These are phyloP conservation scores for Bryconaethiops microstoma DNA, from an alignment of 2,797 vertebrate genomes.

Conservation along the genomic window DNA sequence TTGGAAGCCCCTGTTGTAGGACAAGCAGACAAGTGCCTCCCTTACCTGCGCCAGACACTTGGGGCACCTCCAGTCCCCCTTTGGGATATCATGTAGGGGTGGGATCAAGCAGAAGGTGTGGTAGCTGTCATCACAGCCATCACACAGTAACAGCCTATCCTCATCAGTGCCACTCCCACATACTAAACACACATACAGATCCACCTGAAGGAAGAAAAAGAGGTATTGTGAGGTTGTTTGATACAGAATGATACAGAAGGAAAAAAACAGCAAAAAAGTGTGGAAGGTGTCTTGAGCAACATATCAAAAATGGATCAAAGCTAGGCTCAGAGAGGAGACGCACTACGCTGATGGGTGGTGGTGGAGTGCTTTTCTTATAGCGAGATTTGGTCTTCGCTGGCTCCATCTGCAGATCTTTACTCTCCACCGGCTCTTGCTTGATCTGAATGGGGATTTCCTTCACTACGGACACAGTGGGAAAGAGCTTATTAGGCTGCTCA, in stretches of 20 bases:
- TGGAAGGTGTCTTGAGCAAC: neutral
- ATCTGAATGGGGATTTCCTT: constrained; percentile 77
- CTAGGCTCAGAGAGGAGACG: constrained; percentile 52
- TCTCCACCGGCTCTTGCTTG: constrained; percentile 81
- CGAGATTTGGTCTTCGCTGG: constrained; percentile 61
- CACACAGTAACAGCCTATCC: constrained; percentile 92
- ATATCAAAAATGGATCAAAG: neutral
- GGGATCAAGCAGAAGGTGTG: constrained; percentile 97
- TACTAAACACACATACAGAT: constrained; percentile 92
- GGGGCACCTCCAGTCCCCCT: constrained; percentile 98
- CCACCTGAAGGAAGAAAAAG: constrained; percentile 78
- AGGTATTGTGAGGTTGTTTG: neutral
- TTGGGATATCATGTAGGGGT: constrained; percentile 95
- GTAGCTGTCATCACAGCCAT: constrained; percentile 98
- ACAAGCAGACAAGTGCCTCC: no score
- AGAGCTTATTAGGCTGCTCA: neutral
- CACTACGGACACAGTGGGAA: constrained; percentile 66
- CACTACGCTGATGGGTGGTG: constrained; percentile 80
- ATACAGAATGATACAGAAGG: neutral
- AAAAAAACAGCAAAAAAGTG: no score
- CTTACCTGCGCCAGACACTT: constrained; percentile 95
- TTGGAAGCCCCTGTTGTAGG: no score
- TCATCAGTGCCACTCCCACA: constrained; percentile 91
- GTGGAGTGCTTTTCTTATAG: constrained; percentile 83
- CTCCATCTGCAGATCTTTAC: constrained; percentile 78